Evolutionary conservation across 2,113 vertebrate genomes (phyloP), one percentile per base, ranked within the genome.

Genomic region (Rhizomys pruinosus): DNA sequence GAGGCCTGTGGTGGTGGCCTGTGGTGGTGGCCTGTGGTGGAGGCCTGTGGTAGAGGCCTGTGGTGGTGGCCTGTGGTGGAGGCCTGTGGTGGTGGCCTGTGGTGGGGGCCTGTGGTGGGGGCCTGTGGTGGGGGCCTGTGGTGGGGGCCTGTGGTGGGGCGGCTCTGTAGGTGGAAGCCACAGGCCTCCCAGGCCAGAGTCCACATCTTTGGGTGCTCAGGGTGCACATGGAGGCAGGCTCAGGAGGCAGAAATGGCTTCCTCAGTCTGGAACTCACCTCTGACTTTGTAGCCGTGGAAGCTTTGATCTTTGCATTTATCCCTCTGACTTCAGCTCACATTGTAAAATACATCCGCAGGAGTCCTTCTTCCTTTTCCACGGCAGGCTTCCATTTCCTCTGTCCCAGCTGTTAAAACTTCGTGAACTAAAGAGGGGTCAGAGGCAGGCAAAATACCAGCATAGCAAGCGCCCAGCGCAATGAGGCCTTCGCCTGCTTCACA

Each of bases 181-280:
- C 2, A 1, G 1, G 64, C 47, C 7, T 39, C n/a, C 12, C 11
- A 0, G 0, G 55, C 7, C 63, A 37, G 47, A 63, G 13, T 16
- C 59, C 39, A 19, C 0, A 4, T 19, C 44, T 25, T 25, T 12
- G 79, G 68, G 8, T 4, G 1, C 2, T 32, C 6, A 2, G 17
- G 15, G 2, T 42, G 0, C 16, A 72, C 4, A 0, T 8, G 23
- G 16, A 22, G 17, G 59, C 22, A 52, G 85, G 39, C 39, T 61
- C 64, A 72, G 61, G 0, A 47, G 19, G 23, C 6, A 1, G 42
- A 42, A 2, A 9, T n/a, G 23, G 64, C 7, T 25, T 69, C 23
- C 72, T 29, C 9, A 9, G 19, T 27, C 22, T 37, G 86, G 69
- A 44, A n/a, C 29, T 39, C 11, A 10, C 6, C 64, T 84, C 52